A percentile compares a stretch with the other conserved stretches of the same genome.
Evolutionary conservation across 1,140 invertebrate species (phyloP).

Genomic region (Branchinecta lindahli): DNA sequence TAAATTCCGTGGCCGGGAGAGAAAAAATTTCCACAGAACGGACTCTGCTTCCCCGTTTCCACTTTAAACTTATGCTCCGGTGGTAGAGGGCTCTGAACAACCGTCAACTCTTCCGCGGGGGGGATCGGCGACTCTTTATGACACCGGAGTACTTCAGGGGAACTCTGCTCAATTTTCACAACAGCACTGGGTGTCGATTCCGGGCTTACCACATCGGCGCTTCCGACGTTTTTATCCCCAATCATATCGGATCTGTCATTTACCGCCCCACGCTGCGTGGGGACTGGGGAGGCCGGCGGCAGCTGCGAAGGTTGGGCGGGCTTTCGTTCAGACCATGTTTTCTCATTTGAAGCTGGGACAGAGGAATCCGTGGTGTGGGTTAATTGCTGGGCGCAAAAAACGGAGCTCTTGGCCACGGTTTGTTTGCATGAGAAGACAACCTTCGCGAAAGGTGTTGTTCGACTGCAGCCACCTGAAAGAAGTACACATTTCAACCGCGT

Average conservation of each 20-base stretch:
- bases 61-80: neutral
- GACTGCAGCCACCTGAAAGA: conserved; percentile 7
- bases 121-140: neutral
- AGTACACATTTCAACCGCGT: neutral
- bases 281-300: neutral
- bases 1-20: conserved; percentile 1
- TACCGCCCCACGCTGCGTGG: neutral
- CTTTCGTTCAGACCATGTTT: neutral
- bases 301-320: neutral
- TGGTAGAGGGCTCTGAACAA: neutral
- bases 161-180: neutral
- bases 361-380: neutral
- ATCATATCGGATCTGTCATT: neutral
- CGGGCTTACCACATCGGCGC: too few relatives aligned
- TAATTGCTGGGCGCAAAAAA: neutral
- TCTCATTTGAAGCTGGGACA: neutral
- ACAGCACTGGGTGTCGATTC: neutral
- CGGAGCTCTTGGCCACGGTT: neutral
- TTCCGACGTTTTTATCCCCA: neutral
- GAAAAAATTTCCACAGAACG: neutral
- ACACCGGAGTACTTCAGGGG: neutral
- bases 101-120: neutral
- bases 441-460: conserved; percentile 7
- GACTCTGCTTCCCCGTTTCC: conserved; percentile 3
- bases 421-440: conserved; percentile 2